Evolutionary conservation across 2,888 invertebrate genomes (phyloP).

Genomic region (Branchipolynoe longqiensis): DNA sequence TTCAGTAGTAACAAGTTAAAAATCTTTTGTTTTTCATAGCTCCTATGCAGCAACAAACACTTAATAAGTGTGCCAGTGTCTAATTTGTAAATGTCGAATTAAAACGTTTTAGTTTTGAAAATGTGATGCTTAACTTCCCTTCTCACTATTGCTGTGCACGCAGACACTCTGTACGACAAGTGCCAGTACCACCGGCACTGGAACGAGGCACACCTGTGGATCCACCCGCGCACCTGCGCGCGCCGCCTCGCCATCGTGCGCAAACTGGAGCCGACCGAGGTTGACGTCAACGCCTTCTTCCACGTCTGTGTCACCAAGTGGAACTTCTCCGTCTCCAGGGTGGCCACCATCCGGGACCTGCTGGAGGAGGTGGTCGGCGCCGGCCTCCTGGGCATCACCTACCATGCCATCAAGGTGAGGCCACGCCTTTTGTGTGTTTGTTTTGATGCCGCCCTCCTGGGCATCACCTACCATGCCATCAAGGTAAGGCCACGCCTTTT

Average conservation of each 20-base stretch:
- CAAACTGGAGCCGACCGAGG: conserved; percentile 38
- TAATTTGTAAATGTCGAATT: too few relatives aligned
- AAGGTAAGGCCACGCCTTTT: too few relatives aligned
- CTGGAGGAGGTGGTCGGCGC: conserved; percentile 27
- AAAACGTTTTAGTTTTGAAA: too few relatives aligned
- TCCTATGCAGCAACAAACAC: too few relatives aligned
- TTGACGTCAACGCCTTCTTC: conserved; percentile 24
- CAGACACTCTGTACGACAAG: conserved; percentile 12
- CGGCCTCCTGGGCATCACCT: conserved; percentile 47
- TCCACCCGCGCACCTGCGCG: conserved; percentile 60
- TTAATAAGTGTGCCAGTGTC: too few relatives aligned
- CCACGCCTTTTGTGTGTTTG: too few relatives aligned
- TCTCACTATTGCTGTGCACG: too few relatives aligned
- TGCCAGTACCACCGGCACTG: conserved; percentile 27
- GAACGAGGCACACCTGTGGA: conserved; percentile 52
- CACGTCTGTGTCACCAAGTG: conserved; percentile 20
- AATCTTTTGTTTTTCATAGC: too few relatives aligned
- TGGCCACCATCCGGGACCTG: background rate
- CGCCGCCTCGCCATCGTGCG: conserved; percentile 57
- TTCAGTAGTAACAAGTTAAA: too few relatives aligned
- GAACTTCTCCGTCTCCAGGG: background rate
- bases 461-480: too few relatives aligned
- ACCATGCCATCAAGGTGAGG: conserved; percentile 18
- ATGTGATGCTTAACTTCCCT: too few relatives aligned
- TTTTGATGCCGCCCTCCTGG: too few relatives aligned